phyloP scores from a whole-genome alignment of 2,797 vertebrate genomes.

The Darevskia nairensis region DNA sequence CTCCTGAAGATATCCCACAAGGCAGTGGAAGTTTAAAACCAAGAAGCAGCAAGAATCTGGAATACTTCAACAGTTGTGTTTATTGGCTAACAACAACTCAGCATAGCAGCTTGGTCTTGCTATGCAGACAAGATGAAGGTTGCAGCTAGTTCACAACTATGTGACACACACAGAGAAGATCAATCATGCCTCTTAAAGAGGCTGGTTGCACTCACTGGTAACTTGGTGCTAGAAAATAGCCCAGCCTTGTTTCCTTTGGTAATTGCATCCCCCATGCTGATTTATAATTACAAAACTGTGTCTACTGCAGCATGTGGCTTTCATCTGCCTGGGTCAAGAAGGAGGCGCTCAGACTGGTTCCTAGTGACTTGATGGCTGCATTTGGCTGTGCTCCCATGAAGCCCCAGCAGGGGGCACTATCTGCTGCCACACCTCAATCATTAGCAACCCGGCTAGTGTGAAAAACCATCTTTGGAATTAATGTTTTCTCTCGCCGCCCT shows the following conservation, averaged over 20 bases:
- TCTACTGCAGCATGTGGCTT: slow-evolving; percentile 8
- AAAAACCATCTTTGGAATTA: background rate
- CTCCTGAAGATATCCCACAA: too few species aligned
- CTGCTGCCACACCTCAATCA: background rate
- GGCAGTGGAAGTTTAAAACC: too few species aligned
- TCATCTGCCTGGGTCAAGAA: background rate
- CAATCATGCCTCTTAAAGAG: too few species aligned
- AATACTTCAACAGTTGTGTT: too few species aligned
- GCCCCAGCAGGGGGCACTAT: slow-evolving; percentile 4
- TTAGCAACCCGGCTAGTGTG: background rate
- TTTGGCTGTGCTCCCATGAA: slow-evolving; percentile 2
- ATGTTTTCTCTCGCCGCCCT: background rate
- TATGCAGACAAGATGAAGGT: too few species aligned
- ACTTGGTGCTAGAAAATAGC: background rate
- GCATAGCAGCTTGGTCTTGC: too few species aligned
- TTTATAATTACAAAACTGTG: background rate
- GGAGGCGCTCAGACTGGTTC: background rate
- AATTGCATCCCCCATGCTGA: background rate
- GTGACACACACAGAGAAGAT: too few species aligned
- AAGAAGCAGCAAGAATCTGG: too few species aligned
- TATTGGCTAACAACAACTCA: too few species aligned
- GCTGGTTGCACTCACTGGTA: too few species aligned
- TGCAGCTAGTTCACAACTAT: too few species aligned
- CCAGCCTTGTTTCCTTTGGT: slow-evolving; percentile 3
- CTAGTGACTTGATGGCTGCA: background rate